Conservation (phyloP, 2,888 invertebrate species). For the Thereva nobilitata region DNA sequence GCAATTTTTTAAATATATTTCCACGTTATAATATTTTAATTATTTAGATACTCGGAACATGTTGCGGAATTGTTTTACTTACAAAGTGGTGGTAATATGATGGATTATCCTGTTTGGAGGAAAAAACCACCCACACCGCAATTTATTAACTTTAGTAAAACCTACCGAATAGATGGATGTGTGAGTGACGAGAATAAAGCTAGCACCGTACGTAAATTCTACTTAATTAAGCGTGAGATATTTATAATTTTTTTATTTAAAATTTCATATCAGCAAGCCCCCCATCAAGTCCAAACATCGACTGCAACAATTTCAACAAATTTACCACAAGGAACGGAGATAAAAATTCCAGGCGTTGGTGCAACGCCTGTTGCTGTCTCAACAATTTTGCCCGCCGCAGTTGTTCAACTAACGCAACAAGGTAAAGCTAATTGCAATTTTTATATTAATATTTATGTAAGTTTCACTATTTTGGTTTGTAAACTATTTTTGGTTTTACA, state of each 20-base stretch:
- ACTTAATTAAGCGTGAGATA: not conserved
- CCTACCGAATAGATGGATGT: constrained; percentile 69
- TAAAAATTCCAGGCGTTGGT: constrained; percentile 65
- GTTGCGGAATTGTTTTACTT: constrained; percentile 85
- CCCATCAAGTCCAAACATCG: not conserved
- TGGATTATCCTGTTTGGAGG: constrained; percentile 85
- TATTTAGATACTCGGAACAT: constrained; percentile 70
- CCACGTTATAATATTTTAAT: not conserved
- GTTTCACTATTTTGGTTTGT: not conserved
- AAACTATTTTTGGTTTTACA: not conserved
- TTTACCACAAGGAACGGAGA: constrained; percentile 61
- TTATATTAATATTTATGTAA: not conserved
- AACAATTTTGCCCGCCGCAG: constrained; percentile 65
- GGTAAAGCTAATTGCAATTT: constrained; percentile 53
- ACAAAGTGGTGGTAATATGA: constrained; percentile 83
- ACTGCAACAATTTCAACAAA: constrained; percentile 19
- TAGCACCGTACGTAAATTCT: constrained; percentile 6
- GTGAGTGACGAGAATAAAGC: constrained; percentile 45
- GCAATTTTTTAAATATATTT: not conserved
- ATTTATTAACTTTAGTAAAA: constrained; percentile 74
- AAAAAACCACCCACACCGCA: constrained; percentile 77
- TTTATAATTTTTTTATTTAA: not conserved
- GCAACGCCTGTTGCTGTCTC: constrained; percentile 66
- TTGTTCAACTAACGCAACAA: constrained; percentile 66
- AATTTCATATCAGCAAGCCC: not conserved